These are phyloP conservation scores for Gymnoscopelus braueri DNA, from an alignment of 2,797 vertebrate species.

Conservation along the genomic window DNA sequence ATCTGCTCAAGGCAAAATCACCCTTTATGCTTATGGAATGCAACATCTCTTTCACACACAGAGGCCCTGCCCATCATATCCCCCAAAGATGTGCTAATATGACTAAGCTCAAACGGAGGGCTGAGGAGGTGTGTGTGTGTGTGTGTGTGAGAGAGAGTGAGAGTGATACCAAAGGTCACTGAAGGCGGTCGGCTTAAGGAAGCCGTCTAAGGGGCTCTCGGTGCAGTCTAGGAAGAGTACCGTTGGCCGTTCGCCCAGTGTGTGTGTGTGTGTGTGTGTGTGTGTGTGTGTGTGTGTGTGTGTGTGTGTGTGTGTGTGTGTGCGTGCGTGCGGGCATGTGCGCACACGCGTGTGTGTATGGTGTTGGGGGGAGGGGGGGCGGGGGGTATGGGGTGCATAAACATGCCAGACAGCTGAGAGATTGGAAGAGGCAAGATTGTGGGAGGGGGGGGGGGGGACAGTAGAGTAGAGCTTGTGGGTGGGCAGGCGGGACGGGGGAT, in stretches of 20 bases:
- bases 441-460: conserved; percentile 1
- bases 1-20: conserved; percentile 6
- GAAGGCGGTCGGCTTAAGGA: conserved; percentile 51
- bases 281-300: too few species aligned
- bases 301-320: too few species aligned
- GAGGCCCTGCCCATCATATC: conserved; percentile 14
- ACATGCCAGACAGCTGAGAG: conserved; percentile 79
- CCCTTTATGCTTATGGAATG: background rate
- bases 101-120: conserved; percentile 50
- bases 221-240: conserved; percentile 14
- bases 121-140: conserved; percentile 28
- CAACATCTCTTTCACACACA: conserved; percentile 27
- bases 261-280: conserved; percentile 50
- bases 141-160: conserved; percentile 27
- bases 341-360: conserved; percentile 41
- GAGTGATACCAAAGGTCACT: conserved; percentile 49
- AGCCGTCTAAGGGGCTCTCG: conserved; percentile 51
- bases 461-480: conserved; percentile 26
- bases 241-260: conserved; percentile 53
- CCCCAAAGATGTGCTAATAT: conserved; percentile 58
- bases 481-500: conserved; percentile 1
- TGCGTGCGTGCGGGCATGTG: too few species aligned
- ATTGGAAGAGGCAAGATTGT: conserved; percentile 24
- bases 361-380: background rate
- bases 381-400: conserved; percentile 34